Evolutionary conservation across 1,140 invertebrate species (phyloP), one percentile per base, ranked within the genome.

Genomic region (Oedothorax gibbosus): DNA sequence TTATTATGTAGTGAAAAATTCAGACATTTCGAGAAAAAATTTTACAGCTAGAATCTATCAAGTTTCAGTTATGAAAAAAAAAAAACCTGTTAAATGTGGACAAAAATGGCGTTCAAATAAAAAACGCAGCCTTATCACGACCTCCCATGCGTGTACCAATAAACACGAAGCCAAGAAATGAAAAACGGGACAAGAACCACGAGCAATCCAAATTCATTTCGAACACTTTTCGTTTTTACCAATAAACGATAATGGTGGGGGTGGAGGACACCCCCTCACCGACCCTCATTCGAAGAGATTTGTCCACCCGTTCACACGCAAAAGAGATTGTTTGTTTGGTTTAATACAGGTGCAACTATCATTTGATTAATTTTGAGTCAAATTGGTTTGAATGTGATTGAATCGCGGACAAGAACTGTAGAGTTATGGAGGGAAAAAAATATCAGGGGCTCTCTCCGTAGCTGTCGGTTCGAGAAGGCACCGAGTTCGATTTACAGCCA

Each of bases 181-280:
- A 57, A 35, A 57, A 57, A 57, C 51, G 18, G 21, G 12, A 62
- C 57, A 75, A 75, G 53, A 53, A 71, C 21, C 11, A 10, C 10
- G 5, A 49, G 72, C 72, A 75, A 75, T 75, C 72, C 20, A 56
- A 75, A 75, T 75, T 75, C 56, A 57, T 75, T 75, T 75, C 72
- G 53, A 75, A 49, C 72, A 75, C 53, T 53, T 71, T 71, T 71
- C 69, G 69, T 53, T 71, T 71, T 35, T 56, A 53, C 72, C 72
- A 75, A 75, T 75, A 75, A 75, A 53, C 72, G 72, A 75, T 75
- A 75, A 75, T 75, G 54, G 72, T 7, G 54, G 72, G 20, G 21
- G 57, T 35, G 35, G 35, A 35, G 35, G 35, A 35, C 35, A n/a
- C 35, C 35, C 35, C 5, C 35, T 35, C 35, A 35, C 35, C 35